A percentile compares a stretch with the other conserved stretches of the same genome.
These are phyloP conservation scores for Heliconius hermathena DNA, from an alignment of 1,140 invertebrate species.

Conservation along the genomic window DNA sequence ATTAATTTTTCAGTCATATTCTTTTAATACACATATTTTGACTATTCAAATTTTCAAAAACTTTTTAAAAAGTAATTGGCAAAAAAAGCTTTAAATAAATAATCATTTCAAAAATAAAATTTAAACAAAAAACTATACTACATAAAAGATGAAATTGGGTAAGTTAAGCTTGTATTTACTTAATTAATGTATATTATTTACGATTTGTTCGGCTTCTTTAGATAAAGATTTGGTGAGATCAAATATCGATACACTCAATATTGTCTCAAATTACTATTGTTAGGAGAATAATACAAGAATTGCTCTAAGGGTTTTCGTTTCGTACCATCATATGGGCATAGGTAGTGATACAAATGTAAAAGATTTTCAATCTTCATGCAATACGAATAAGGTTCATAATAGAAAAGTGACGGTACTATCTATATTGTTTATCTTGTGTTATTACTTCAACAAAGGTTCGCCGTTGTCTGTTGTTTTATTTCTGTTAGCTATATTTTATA, in stretches of 20 bases:
- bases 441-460: slow-evolving; percentile 15
- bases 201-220: slow-evolving; percentile 72
- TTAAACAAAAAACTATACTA: not conserved
- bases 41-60: too few species aligned
- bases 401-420: not conserved
- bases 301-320: slow-evolving; percentile 22
- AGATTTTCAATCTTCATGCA: not conserved
- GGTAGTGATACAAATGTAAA: not conserved
- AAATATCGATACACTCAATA: slow-evolving; percentile 70
- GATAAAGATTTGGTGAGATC: slow-evolving; percentile 66
- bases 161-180: slow-evolving; percentile 44
- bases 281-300: slow-evolving; percentile 37
- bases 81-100: too few species aligned
- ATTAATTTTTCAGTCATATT: not conserved
- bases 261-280: slow-evolving; percentile 72
- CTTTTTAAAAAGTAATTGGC: too few species aligned
- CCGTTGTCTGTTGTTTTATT: slow-evolving; percentile 16
- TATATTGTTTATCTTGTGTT: slow-evolving; percentile 20
- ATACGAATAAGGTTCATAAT: not conserved
- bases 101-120: not conserved
- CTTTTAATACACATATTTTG: too few species aligned
- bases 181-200: slow-evolving; percentile 74
- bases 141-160: not conserved
- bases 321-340: slow-evolving; percentile 7
- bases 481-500: slow-evolving; percentile 14